Conservation (phyloP, 2,797 vertebrate species). For the Phoebastria nigripes region DNA sequence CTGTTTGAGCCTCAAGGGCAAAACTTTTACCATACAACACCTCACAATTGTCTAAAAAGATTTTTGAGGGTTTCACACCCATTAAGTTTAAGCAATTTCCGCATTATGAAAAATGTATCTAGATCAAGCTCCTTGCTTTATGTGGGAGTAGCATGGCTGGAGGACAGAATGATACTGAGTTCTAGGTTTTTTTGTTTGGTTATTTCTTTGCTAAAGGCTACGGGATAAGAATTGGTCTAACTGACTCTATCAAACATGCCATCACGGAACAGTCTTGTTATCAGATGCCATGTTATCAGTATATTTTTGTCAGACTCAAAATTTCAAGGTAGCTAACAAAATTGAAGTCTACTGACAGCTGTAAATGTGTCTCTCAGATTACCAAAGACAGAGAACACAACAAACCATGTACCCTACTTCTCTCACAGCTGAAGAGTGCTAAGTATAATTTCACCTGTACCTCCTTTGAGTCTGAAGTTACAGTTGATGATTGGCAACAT, state of each 20-base stretch:
- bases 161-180: background rate
- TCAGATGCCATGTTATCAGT: background rate
- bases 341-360: background rate
- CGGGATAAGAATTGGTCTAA: background rate
- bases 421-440: background rate
- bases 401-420: background rate
- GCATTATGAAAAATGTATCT: background rate
- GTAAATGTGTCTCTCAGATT: background rate
- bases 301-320: background rate
- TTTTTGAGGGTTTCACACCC: background rate
- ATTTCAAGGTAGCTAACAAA: background rate
- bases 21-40: background rate
- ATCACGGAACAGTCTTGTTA: background rate
- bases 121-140: background rate
- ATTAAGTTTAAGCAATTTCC: background rate
- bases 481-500: background rate
- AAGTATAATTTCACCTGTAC: background rate
- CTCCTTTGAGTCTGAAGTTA: background rate
- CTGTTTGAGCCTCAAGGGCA: background rate
- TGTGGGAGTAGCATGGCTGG: background rate
- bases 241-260: background rate
- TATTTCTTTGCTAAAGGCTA: background rate
- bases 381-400: background rate
- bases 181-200: background rate
- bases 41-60: background rate